These are phyloP conservation scores for Uromys caudimaculatus DNA, from an alignment of 2,797 vertebrate species.

Conservation along the genomic window DNA sequence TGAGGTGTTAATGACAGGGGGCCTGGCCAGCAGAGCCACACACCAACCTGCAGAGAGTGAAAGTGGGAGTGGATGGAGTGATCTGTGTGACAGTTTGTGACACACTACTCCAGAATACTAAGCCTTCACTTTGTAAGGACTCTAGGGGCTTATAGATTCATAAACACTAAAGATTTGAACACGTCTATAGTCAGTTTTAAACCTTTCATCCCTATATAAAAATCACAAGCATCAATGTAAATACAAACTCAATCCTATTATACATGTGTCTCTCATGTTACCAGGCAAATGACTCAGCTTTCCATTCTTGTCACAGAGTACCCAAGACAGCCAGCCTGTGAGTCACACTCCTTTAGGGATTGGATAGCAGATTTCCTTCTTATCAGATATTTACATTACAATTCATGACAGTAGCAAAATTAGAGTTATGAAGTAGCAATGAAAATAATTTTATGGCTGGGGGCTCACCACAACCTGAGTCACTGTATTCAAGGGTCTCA, in stretches of 20 bases:
- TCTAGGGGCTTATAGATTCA: not conserved
- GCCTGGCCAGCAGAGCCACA: no score
- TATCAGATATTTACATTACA: not conserved
- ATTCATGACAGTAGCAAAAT: not conserved
- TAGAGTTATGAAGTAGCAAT: not conserved
- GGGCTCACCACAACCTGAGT: not conserved
- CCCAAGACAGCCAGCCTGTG: not conserved
- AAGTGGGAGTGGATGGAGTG: not conserved
- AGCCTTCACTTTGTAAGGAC: not conserved
- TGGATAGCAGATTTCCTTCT: not conserved
- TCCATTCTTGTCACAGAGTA: not conserved
- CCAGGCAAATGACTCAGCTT: not conserved
- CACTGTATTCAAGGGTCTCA: not conserved
- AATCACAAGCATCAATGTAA: not conserved
- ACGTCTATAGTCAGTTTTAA: not conserved
- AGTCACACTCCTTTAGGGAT: not conserved
- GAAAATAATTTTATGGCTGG: not conserved
- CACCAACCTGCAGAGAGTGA: not conserved
- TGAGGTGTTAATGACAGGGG: not conserved
- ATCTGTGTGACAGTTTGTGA: not conserved
- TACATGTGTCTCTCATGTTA: not conserved
- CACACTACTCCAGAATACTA: not conserved
- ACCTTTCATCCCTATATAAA: not conserved
- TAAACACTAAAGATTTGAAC: not conserved
- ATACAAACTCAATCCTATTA: not conserved